Evolutionary conservation across 1,140 invertebrate genomes (phyloP), one percentile per base, ranked within the genome.

Genomic region (Drosophila serrata): DNA sequence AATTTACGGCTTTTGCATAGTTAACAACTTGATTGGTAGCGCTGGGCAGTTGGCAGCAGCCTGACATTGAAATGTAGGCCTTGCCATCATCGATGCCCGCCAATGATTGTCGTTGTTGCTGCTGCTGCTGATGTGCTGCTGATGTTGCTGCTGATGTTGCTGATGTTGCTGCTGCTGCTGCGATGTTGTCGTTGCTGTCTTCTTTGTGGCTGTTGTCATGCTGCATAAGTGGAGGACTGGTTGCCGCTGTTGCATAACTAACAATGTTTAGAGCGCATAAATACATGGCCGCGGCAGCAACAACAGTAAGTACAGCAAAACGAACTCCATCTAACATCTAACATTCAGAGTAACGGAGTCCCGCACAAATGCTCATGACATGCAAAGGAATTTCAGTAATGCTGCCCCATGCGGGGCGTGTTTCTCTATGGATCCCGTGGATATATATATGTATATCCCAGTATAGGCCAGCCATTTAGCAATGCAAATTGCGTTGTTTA

Each of bases 11-110:
- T 85, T 74, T 79, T 79, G 80, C 85, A 88, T 88, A 90, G 84
- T 84, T 87, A 87, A 87, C 84, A 87, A 87, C 84, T 87, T 87
- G 84, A 87, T 87, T 87, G 84, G 84, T 87, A 88, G 84, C 84
- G 68, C 76, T 88, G 84, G 80, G 84, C 85, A 88, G 55, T 80
- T 80, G 81, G 73, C 81, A 61, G 63, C 62, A 72, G 69, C 69
- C 57, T 88, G 84, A 87, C 84, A 87, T 87, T 87, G 84, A 87
- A 87, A 87, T 88, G 85, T 87, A 84, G 84, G 84, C 85, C 84
- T 87, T 77, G 73, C 74, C 74, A 68, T 67, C 74, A 86, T 87
- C 81, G 82, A 87, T 87, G 82, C 80, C 84, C 84, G 84, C 85
- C 84, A 88, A 87, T 87, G 84, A 87, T 87, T 87, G 84, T 77